Percentiles rank a stretch among this genome's conserved stretches.
These are phyloP conservation scores for Chironex yamaguchii DNA, from an alignment of 30 jellyfish, hydroid and myxozoan species.

Conservation along the genomic window DNA sequence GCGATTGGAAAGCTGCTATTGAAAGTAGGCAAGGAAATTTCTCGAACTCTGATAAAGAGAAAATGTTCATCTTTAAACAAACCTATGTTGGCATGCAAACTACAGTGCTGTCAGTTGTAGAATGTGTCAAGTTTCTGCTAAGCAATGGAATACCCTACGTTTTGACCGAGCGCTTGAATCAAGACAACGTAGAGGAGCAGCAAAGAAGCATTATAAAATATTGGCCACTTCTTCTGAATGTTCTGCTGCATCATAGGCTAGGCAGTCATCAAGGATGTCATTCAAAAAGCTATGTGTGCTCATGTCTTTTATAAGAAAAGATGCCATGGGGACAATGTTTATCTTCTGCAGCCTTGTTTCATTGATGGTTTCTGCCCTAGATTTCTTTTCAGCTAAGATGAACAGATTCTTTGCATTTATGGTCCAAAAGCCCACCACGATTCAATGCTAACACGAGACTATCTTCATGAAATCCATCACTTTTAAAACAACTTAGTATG, in stretches of 20 bases:
- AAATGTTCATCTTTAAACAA: too few relatives aligned
- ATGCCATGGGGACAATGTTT: constrained; percentile 34
- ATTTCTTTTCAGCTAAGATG: constrained; percentile 41
- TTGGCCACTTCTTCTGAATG: constrained; percentile 34
- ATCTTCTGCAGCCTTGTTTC: constrained; percentile 33
- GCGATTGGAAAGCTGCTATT: constrained; percentile 14
- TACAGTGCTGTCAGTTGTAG: constrained; percentile 2
- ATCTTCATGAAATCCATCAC: constrained; percentile 19
- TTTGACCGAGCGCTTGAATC: constrained; percentile 39
- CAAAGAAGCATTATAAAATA: constrained; percentile 36
- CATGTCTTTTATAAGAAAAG: constrained; percentile 14
- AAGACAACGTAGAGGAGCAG: constrained; percentile 35
- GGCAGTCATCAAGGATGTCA: constrained; percentile 34
- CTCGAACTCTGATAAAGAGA: background rate
- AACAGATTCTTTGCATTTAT: constrained; percentile 37
- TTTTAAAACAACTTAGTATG: constrained; percentile 18
- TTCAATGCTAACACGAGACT: constrained; percentile 22
- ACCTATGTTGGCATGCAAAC: constrained; percentile 17
- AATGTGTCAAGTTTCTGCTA: constrained; percentile 17
- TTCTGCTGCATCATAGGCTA: constrained; percentile 8
- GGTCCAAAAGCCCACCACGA: constrained; percentile 39
- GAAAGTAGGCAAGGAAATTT: constrained; percentile 6
- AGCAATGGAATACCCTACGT: constrained; percentile 16
- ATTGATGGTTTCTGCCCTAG: constrained; percentile 37
- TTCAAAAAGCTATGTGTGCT: constrained; percentile 18